Percentiles rank a stretch among this genome's conserved stretches.
These are phyloP conservation scores for Candoia aspera DNA, from an alignment of 2,113 vertebrate genomes.

Conservation along the genomic window DNA sequence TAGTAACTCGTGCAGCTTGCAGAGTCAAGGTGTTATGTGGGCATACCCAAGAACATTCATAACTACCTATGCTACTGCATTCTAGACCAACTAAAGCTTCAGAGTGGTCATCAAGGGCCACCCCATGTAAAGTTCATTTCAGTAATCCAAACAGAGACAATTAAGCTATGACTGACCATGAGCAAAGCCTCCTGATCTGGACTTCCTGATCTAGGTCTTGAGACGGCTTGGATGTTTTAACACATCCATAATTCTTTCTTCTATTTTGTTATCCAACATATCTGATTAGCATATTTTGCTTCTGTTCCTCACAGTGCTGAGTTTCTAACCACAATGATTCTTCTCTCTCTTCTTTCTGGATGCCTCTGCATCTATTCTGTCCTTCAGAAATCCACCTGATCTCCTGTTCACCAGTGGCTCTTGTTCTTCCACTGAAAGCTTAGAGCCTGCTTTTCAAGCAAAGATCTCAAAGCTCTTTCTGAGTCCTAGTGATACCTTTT, in stretches of 20 bases:
- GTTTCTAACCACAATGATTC: not conserved
- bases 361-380: not conserved
- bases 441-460: not conserved
- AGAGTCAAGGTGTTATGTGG: not conserved
- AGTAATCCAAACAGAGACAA: not conserved
- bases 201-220: not conserved
- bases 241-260: not conserved
- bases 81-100: not conserved
- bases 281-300: not conserved
- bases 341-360: not conserved
- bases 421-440: not conserved
- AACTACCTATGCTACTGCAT: not conserved
- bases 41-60: not conserved
- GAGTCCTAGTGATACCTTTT: not conserved
- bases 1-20: no score
- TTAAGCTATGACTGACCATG: not conserved
- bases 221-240: not conserved
- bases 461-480: not conserved
- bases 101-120: not conserved
- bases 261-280: not conserved
- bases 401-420: not conserved
- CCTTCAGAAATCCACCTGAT: not conserved
- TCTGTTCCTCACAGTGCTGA: not conserved
- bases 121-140: not conserved
- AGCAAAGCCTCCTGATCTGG: not conserved